phyloP scores from a whole-genome alignment of 2,888 invertebrate species.

The Sphaerophoria rueppellii region DNA sequence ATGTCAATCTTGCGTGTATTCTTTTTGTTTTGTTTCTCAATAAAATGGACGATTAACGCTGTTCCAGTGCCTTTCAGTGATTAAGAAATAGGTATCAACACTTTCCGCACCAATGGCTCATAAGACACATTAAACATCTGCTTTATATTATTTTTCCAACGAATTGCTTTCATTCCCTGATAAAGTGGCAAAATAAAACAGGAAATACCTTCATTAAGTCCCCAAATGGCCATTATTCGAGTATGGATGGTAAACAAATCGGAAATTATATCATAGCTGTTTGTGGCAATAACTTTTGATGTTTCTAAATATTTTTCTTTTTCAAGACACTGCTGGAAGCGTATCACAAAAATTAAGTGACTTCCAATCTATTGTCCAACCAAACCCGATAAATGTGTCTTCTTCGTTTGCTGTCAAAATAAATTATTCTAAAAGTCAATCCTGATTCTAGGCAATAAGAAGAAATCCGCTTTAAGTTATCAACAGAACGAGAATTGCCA shows the following conservation, averaged over 20 bases:
- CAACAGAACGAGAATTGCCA: neutral
- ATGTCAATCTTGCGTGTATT: neutral
- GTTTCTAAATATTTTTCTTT: constrained; percentile 42
- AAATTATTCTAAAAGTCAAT: too few relatives aligned
- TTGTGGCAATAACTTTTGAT: constrained; percentile 61
- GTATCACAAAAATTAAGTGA: too few relatives aligned
- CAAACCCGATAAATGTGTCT: too few relatives aligned
- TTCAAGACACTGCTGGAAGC: too few relatives aligned
- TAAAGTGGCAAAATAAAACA: constrained; percentile 5
- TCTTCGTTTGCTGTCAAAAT: neutral
- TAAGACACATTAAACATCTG: constrained; percentile 42
- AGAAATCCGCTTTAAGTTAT: constrained; percentile 10
- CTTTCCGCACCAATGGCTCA: constrained; percentile 55
- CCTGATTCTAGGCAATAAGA: too few relatives aligned
- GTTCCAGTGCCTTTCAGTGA: neutral
- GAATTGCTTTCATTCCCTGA: neutral
- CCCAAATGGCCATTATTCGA: constrained; percentile 17
- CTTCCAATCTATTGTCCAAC: too few relatives aligned
- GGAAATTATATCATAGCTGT: constrained; percentile 48
- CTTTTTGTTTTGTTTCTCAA: constrained; percentile 11
- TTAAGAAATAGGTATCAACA: constrained; percentile 33
- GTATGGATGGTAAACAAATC: constrained; percentile 38
- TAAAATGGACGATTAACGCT: constrained; percentile 4
- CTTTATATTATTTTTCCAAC: constrained; percentile 30
- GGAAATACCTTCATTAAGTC: neutral